Evolutionary conservation across 1,140 invertebrate genomes (phyloP), one percentile per base, ranked within the genome.

Genomic region (Sycobia sp.): DNA sequence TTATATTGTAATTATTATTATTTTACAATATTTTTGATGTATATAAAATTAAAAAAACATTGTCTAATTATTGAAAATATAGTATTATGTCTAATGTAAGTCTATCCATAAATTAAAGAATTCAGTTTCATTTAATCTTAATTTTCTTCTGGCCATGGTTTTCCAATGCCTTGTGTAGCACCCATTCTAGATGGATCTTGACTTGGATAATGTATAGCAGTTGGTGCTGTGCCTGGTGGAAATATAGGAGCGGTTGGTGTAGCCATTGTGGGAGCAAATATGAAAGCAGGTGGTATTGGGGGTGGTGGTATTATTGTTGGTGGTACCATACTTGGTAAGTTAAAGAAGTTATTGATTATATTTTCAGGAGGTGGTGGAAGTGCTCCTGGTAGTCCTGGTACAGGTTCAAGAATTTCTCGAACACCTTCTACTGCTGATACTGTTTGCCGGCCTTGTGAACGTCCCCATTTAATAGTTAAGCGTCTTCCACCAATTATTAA

Each of bases 381-480:
- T n/a, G 90, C 85, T 41, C 87, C 87, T 1, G 91, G 91, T 29
- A 96, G 80, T 3, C 94, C 94, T n/a, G 93, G 93, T 0, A 96
- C 92, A 3, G 93, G 92, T 73, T 95, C 93, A 38, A 94, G 79
- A 1, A 84, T 80, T 55, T 87, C 72, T 60, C 76, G 32, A 43
- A 67, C 67, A n/a, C 75, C 68, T 82, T 86, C 74, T 58, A 81
- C 73, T 70, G 86, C 84, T 0, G 82, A 83, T 1, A 76, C 67
- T 8, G 71, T 74, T 61, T 86, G 85, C 56, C 88, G 83, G 1
- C 87, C 93, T 80, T 96, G 94, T 2, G 93, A 93, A 72, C 92
- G 88, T 1, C 97, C 97, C 97, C 97, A 99, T 75, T 98, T 96
- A 34, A 99, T 97, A 9, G 93, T 96, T 0, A 98, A 83, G 58